These are phyloP conservation scores for Epizoanthus fatuus DNA, from an alignment of 92 coral and sea anemone species.

Conservation along the genomic window DNA sequence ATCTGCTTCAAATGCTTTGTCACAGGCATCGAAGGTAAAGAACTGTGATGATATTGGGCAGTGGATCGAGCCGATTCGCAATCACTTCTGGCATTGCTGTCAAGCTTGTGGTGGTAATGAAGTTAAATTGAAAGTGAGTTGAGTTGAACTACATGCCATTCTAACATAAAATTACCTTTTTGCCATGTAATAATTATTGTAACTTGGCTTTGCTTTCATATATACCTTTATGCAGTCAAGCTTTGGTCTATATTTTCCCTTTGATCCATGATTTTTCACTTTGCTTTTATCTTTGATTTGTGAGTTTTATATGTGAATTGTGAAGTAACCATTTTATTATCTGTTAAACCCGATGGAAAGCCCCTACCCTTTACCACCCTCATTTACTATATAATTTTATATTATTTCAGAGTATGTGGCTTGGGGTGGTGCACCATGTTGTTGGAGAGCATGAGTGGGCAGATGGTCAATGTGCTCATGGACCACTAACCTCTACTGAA, in stretches of 20 bases:
- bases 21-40: constrained; percentile 64
- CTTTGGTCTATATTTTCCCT: too few relatives aligned
- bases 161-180: not conserved
- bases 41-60: constrained; percentile 48
- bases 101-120: constrained; percentile 52
- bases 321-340: too few relatives aligned
- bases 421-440: not conserved
- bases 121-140: constrained; percentile 51
- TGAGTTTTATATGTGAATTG: too few relatives aligned
- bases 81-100: constrained; percentile 69
- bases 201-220: too few relatives aligned
- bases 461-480: constrained; percentile 1
- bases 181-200: too few relatives aligned
- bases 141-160: not conserved
- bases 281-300: too few relatives aligned
- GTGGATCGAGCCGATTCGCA: constrained; percentile 65
- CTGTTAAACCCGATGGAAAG: too few relatives aligned
- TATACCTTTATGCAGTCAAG: too few relatives aligned
- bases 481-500: not conserved
- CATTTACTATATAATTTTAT: too few relatives aligned
- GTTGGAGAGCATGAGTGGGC: not conserved
- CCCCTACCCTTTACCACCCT: too few relatives aligned
- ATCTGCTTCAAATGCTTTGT: too few relatives aligned
- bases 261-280: too few relatives aligned
- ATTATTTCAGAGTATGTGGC: not conserved